These are phyloP conservation scores for Pao palembangensis DNA, from an alignment of 2,113 vertebrate species.

Conservation along the genomic window DNA sequence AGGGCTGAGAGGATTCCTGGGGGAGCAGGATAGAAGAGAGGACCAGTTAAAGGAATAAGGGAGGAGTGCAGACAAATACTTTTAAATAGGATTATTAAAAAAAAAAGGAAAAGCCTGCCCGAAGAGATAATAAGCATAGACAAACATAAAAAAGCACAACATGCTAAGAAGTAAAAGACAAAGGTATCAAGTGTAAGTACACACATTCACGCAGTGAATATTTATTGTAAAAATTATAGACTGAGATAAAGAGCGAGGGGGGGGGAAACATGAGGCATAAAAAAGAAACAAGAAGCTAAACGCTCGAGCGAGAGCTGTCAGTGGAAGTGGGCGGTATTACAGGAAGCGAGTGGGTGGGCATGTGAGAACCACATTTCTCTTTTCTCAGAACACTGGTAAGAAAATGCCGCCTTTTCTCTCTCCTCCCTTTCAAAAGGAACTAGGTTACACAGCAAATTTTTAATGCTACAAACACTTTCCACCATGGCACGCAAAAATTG, in stretches of 20 bases:
- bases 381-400: slow-evolving; percentile 67
- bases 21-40: slow-evolving; percentile 3
- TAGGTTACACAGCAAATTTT: slow-evolving; percentile 64
- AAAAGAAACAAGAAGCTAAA: slow-evolving; percentile 50
- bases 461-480: slow-evolving; percentile 48
- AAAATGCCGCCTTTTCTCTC: slow-evolving; percentile 65
- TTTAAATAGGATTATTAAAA: slow-evolving; percentile 23
- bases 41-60: slow-evolving; percentile 1
- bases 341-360: slow-evolving; percentile 76
- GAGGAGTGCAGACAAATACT: slow-evolving; percentile 13
- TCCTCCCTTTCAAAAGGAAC: slow-evolving; percentile 63
- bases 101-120: slow-evolving; percentile 5
- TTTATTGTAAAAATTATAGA: slow-evolving; percentile 19
- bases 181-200: neutral
- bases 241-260: slow-evolving; percentile 14
- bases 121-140: slow-evolving; percentile 1
- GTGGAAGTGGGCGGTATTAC: slow-evolving; percentile 78
- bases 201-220: slow-evolving; percentile 11
- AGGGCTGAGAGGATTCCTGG: slow-evolving; percentile 96
- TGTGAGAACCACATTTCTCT: slow-evolving; percentile 78
- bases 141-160: slow-evolving; percentile 18
- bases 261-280: slow-evolving; percentile 37
- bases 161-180: neutral
- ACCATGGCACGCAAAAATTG: slow-evolving; percentile 19
- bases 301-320: slow-evolving; percentile 65